Conservation (phyloP, 2,888 invertebrate species). For the Drosophila aldrichi region DNA sequence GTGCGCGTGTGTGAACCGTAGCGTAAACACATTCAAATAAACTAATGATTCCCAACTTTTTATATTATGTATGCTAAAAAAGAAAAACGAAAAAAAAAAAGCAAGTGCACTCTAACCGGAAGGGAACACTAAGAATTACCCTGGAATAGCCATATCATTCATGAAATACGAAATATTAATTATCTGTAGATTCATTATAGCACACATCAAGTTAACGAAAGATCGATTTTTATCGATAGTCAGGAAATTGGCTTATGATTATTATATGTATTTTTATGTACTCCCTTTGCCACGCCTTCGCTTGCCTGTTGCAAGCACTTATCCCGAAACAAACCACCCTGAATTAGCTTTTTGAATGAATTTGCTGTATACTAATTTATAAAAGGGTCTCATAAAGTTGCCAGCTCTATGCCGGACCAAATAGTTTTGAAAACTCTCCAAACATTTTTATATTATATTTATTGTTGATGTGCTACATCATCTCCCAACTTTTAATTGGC, state of each 20-base stretch:
- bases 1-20: conserved; percentile 7
- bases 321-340: neutral
- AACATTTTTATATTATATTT: neutral
- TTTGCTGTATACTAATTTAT: neutral
- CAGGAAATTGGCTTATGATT: no score
- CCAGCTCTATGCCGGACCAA: no score
- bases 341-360: no score
- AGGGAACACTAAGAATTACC: no score
- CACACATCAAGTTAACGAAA: neutral
- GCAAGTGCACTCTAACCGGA: neutral
- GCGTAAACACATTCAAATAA: conserved; percentile 27
- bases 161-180: no score
- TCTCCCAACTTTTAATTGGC: conserved; percentile 6
- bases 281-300: neutral
- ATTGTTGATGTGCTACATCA: conserved; percentile 2
- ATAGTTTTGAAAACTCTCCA: neutral
- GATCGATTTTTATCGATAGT: neutral
- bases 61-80: conserved; percentile 2
- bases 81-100: neutral
- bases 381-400: conserved; percentile 1
- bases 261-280: neutral
- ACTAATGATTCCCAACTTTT: conserved; percentile 45
- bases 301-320: no score
- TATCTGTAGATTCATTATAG: neutral
- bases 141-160: no score